A percentile compares a stretch with the other conserved stretches of the same genome.
Evolutionary conservation across 1,140 invertebrate genomes (phyloP).

Genomic region (Steinernema khuongi): DNA sequence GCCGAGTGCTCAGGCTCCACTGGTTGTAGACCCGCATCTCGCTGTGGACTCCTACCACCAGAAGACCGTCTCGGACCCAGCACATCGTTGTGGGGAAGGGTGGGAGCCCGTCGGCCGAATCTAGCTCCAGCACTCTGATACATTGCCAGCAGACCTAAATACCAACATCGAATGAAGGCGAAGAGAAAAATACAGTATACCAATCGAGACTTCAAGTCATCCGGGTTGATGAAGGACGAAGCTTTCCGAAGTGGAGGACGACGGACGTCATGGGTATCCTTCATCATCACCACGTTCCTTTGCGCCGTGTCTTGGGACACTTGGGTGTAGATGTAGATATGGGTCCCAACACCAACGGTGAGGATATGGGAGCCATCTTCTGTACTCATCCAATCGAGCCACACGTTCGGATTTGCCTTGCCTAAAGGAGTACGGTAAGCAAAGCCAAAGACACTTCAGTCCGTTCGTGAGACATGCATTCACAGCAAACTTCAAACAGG

Average conservation of each 20-base stretch:
- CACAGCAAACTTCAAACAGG: not conserved
- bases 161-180: constrained; percentile 47
- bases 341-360: constrained; percentile 88
- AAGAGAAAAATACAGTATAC: constrained; percentile 59
- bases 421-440: not conserved
- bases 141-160: constrained; percentile 78
- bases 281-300: constrained; percentile 53
- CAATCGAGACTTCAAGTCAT: constrained; percentile 41
- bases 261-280: constrained; percentile 51
- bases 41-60: constrained; percentile 97
- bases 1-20: constrained; percentile 66
- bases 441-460: not conserved
- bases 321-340: constrained; percentile 64
- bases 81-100: constrained; percentile 95
- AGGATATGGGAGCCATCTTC: constrained; percentile 96
- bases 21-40: constrained; percentile 99
- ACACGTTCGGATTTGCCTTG: constrained; percentile 28
- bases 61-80: constrained; percentile 93
- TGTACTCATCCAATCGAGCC: constrained; percentile 92
- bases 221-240: constrained; percentile 35
- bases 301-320: constrained; percentile 60
- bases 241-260: constrained; percentile 39
- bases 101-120: constrained; percentile 87
- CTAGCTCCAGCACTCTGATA: constrained; percentile 78
- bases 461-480: not conserved